Conservation (phyloP, 2,113 vertebrate species). For the Leiothrix lutea region DNA sequence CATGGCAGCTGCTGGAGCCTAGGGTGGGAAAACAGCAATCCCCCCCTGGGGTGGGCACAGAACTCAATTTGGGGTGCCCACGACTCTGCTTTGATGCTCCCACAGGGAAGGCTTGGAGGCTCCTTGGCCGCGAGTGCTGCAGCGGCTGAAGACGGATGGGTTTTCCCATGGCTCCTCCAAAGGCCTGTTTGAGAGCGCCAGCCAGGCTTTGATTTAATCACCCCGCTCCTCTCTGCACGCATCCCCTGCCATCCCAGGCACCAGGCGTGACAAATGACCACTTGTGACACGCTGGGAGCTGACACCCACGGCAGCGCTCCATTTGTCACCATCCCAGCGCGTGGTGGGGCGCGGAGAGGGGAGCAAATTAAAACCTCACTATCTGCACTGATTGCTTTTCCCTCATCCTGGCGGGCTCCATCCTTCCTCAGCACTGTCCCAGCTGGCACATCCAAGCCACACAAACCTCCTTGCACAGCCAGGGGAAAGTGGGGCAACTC, state of each 20-base stretch:
- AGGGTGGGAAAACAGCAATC: neutral
- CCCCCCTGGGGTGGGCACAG: neutral
- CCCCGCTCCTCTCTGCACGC: neutral
- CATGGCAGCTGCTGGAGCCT: neutral
- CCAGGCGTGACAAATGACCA: neutral
- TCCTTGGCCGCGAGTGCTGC: neutral
- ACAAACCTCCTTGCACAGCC: neutral
- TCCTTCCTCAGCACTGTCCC: neutral
- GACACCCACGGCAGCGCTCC: neutral
- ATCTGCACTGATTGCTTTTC: neutral
- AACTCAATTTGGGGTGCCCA: neutral
- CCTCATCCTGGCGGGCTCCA: neutral
- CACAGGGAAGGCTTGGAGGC: neutral
- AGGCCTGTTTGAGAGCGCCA: neutral
- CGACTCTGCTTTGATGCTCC: neutral
- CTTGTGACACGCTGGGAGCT: neutral
- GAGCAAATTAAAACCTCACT: neutral
- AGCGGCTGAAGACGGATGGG: neutral
- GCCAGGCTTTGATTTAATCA: neutral
- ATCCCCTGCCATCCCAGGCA: neutral
- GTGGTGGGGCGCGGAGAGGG: fast-evolving
- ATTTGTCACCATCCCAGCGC: neutral
- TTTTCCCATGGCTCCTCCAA: neutral
- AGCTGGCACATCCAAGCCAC: neutral
- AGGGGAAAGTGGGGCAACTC: neutral